Conservation (phyloP, 2,888 invertebrate genomes). For the Aleiodes leptofemur region DNA sequence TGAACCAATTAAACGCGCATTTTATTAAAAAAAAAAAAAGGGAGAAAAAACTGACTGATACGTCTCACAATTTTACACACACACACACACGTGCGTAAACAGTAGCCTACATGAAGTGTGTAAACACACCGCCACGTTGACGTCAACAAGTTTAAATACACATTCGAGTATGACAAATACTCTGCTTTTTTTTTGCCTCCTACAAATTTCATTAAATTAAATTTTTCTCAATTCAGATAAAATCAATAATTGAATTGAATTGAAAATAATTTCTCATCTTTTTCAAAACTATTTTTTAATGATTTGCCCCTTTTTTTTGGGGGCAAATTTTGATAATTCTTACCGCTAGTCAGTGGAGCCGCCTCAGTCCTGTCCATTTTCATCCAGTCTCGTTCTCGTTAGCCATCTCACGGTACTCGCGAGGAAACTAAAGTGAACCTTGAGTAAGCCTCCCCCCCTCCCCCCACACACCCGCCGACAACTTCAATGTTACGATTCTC, state of each 20-base stretch:
- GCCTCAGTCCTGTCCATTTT: slow-evolving; percentile 49
- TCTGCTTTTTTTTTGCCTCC: neutral
- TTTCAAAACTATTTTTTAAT: slow-evolving; percentile 1
- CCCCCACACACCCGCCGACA: neutral
- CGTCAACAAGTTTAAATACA: slow-evolving; percentile 23
- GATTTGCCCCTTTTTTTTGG: no score
- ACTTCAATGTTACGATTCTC: neutral
- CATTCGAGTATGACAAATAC: neutral
- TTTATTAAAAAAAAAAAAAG: no score
- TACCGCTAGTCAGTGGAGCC: slow-evolving; percentile 53
- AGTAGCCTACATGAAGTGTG: slow-evolving; percentile 3
- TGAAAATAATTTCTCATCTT: neutral
- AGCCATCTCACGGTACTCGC: slow-evolving; percentile 46
- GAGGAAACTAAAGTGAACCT: slow-evolving; percentile 23
- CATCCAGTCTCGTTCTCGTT: slow-evolving; percentile 29
- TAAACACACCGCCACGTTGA: slow-evolving; percentile 15
- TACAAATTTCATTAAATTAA: no score
- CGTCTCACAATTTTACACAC: no score
- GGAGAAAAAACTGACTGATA: no score
- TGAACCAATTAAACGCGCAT: no score
- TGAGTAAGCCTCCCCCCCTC: slow-evolving; percentile 6
- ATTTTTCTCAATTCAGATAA: no score
- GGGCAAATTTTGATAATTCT: slow-evolving; percentile 28
- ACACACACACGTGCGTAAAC: neutral
- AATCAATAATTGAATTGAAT: neutral